These are phyloP conservation scores for Linnaemya vulpina DNA, from an alignment of 2,888 invertebrate genomes.

Conservation along the genomic window DNA sequence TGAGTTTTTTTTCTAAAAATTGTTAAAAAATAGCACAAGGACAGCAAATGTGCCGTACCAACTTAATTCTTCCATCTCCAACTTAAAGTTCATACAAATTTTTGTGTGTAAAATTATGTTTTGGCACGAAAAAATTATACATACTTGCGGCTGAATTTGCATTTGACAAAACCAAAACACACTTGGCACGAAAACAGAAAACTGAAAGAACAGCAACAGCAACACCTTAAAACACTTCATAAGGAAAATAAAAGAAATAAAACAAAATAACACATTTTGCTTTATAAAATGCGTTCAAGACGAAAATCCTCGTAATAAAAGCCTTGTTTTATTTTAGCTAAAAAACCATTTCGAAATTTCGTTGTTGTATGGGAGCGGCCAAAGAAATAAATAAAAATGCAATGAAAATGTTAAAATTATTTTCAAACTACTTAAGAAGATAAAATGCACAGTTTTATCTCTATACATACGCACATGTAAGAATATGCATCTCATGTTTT, in stretches of 20 bases:
- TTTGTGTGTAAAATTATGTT: conserved; percentile 54
- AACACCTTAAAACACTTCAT: conserved; percentile 2
- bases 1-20: not conserved
- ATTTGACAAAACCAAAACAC: conserved; percentile 6
- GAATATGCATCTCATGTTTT: not conserved
- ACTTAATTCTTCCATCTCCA: conserved; percentile 1
- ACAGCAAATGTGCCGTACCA: not conserved
- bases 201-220: conserved; percentile 4
- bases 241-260: not conserved
- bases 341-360: conserved; percentile 11
- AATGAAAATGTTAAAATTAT: conserved; percentile 55
- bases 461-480: not conserved
- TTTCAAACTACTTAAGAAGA: conserved; percentile 46
- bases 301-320: conserved; percentile 11
- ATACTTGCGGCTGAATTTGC: not conserved
- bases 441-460: conserved; percentile 39
- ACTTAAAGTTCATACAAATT: conserved; percentile 24
- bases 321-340: conserved; percentile 5
- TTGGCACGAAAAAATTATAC: conserved; percentile 47
- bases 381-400: conserved; percentile 51
- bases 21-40: not conserved
- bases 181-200: not conserved
- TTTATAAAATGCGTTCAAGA: conserved; percentile 44
- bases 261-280: conserved; percentile 16
- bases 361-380: not conserved